These are phyloP conservation scores for Micropoecilia bifurca DNA, from an alignment of 2,797 vertebrate species.

Conservation along the genomic window DNA sequence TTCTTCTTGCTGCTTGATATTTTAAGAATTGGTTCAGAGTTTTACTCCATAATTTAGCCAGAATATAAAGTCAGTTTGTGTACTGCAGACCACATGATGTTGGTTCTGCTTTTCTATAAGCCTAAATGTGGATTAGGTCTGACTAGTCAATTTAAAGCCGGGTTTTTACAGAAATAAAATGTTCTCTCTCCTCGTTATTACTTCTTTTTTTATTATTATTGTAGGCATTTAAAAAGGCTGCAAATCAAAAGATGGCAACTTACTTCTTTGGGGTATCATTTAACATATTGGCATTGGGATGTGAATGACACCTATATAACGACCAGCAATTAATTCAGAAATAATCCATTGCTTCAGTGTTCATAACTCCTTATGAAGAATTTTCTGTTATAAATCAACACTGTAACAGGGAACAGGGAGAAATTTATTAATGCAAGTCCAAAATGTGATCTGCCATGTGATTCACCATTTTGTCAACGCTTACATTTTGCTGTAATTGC, in stretches of 20 bases:
- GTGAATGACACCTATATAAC: not conserved
- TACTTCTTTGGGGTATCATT: not conserved
- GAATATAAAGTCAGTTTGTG: not conserved
- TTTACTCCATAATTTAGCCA: constrained; percentile 5
- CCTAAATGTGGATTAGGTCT: constrained; percentile 37
- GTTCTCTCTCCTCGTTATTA: constrained; percentile 52
- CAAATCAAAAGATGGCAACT: not conserved
- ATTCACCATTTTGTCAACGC: not conserved
- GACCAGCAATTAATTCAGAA: not conserved
- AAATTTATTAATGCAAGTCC: not conserved
- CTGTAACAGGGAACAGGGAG: not conserved
- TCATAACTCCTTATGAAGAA: not conserved
- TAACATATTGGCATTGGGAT: not conserved
- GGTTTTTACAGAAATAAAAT: constrained; percentile 79
- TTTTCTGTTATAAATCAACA: not conserved
- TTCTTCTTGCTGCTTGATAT: constrained; percentile 19
- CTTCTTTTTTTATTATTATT: constrained; percentile 20
- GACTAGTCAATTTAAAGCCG: constrained; percentile 64
- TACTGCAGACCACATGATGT: constrained; percentile 10
- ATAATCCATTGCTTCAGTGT: not conserved
- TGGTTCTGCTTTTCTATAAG: constrained; percentile 35
- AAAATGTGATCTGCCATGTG: not conserved
- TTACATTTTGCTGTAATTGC: not conserved
- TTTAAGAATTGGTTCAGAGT: constrained; percentile 27
- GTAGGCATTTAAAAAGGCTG: not conserved